These are phyloP conservation scores for Falcunculus frontatus DNA, from an alignment of 2,113 vertebrate genomes.

Conservation along the genomic window DNA sequence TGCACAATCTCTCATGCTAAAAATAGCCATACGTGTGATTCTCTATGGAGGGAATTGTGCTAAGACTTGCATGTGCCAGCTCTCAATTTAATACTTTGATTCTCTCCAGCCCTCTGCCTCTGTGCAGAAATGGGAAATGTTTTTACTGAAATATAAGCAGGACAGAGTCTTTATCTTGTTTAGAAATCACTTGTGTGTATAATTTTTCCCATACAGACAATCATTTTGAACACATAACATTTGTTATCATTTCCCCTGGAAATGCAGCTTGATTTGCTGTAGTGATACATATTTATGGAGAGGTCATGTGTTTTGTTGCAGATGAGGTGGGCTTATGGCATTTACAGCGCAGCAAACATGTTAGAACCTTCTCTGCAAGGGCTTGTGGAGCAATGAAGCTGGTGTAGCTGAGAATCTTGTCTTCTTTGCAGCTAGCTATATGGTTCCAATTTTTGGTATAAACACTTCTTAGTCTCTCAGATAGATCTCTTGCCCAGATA, in stretches of 20 bases:
- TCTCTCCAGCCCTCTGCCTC: not conserved
- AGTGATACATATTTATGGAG: not conserved
- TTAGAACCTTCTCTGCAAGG: not conserved
- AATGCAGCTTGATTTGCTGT: not conserved
- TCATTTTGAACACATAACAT: accelerated
- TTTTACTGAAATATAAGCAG: not conserved
- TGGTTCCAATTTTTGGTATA: not conserved
- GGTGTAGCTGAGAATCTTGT: not conserved
- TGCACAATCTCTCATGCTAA: not conserved
- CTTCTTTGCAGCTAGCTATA: not conserved
- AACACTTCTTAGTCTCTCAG: not conserved
- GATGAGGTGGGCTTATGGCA: not conserved
- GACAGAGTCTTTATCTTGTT: not conserved
- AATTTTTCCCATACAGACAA: not conserved
- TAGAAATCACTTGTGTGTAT: not conserved
- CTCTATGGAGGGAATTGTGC: not conserved
- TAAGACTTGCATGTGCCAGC: not conserved
- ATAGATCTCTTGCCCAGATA: not conserved
- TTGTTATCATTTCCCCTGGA: not conserved
- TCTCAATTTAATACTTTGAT: not conserved
- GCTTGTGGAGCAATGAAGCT: not conserved
- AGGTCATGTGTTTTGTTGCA: not conserved
- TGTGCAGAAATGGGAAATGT: not conserved
- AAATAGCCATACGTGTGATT: not conserved
- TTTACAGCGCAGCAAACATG: not conserved